Percentiles rank a stretch among this genome's conserved stretches.
These are phyloP conservation scores for Myrmophylax atrothorax DNA, from an alignment of 2,113 vertebrate genomes.

Conservation along the genomic window DNA sequence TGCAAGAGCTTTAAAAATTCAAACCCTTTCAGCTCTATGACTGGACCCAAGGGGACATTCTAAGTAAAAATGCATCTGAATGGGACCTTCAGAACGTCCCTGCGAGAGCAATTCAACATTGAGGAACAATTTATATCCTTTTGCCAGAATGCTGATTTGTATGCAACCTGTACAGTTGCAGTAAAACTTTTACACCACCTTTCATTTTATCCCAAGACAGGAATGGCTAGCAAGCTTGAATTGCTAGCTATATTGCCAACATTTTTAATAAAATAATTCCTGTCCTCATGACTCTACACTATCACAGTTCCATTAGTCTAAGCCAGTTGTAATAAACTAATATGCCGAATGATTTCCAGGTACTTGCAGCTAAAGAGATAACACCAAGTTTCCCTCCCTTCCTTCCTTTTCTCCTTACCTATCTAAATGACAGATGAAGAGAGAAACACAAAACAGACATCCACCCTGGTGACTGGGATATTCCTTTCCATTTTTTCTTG, in stretches of 20 bases:
- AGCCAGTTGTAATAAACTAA: neutral
- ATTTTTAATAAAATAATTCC: neutral
- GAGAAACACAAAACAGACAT: neutral
- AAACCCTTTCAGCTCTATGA: neutral
- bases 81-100: neutral
- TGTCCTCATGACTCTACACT: neutral
- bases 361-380: neutral
- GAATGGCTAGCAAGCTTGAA: neutral
- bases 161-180: neutral
- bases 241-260: neutral
- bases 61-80: neutral
- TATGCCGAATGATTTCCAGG: neutral
- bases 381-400: neutral
- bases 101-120: neutral
- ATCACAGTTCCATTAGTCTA: neutral
- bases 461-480: neutral
- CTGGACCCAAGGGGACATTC: slow-evolving; percentile 12
- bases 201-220: neutral
- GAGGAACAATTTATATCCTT: neutral
- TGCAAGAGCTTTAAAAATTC: neutral
- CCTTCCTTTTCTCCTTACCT: neutral
- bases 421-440: neutral
- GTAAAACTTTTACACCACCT: neutral
- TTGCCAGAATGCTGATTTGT: slow-evolving; percentile 3
- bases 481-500: neutral